Conservation (phyloP, 2,113 vertebrate genomes). For the Sylvia atricapilla region DNA sequence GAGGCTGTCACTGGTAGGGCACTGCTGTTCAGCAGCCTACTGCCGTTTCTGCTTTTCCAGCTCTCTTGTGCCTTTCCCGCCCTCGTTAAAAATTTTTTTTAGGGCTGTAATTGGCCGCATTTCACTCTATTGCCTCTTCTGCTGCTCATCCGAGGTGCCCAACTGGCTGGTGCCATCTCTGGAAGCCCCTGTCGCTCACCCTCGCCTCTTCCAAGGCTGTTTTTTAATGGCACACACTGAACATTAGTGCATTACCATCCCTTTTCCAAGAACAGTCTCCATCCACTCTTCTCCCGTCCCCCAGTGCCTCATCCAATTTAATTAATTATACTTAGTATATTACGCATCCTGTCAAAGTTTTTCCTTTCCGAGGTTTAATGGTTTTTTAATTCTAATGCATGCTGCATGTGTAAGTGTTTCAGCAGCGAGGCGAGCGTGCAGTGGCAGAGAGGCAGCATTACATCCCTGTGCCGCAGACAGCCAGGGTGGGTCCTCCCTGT, state of each 20-base stretch:
- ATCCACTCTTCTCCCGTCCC: constrained; percentile 49
- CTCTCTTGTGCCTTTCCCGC: not conserved
- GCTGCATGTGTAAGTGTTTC: constrained; percentile 46
- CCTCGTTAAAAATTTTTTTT: not conserved
- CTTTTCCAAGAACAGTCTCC: constrained; percentile 61
- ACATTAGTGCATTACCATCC: constrained; percentile 43
- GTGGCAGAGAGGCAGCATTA: not conserved
- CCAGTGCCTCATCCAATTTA: constrained; percentile 71
- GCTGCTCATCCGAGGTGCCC: not conserved
- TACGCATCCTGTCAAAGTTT: constrained; percentile 70
- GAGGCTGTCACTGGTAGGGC: not conserved
- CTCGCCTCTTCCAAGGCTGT: not conserved
- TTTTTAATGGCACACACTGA: constrained; percentile 14
- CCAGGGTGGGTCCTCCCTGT: constrained; percentile 13
- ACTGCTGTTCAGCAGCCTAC: not conserved
- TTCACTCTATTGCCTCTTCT: not conserved
- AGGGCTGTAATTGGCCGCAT: not conserved
- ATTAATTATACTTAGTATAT: constrained; percentile 71
- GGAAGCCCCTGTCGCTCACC: not conserved
- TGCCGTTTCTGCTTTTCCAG: not conserved
- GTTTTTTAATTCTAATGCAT: constrained; percentile 68
- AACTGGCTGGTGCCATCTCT: constrained; percentile 14
- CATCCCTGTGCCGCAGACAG: constrained; percentile 23
- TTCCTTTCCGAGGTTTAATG: constrained; percentile 68
- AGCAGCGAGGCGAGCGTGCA: constrained; percentile 33